phyloP scores from a whole-genome alignment of 2,888 invertebrate species.

The Panopea generosa region DNA sequence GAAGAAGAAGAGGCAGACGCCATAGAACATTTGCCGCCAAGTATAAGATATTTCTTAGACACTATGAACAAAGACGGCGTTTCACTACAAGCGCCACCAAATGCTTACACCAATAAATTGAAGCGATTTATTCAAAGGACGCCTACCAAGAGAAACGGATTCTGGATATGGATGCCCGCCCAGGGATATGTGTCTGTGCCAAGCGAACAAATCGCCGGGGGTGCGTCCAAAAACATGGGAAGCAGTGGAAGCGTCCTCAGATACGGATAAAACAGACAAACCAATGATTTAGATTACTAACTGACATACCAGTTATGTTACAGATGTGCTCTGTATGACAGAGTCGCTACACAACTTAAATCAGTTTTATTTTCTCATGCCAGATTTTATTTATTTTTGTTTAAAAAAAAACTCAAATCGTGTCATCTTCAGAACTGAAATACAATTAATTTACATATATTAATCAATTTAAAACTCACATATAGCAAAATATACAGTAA shows the following conservation, averaged over 20 bases:
- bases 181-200: slow-evolving; percentile 82
- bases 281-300: too few species aligned
- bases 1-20: slow-evolving; percentile 47
- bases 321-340: too few species aligned
- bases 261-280: slow-evolving; percentile 78
- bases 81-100: slow-evolving; percentile 64
- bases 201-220: slow-evolving; percentile 65
- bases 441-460: too few species aligned
- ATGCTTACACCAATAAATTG: slow-evolving; percentile 62
- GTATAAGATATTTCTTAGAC: slow-evolving; percentile 53
- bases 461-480: too few species aligned
- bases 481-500: too few species aligned
- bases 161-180: slow-evolving; percentile 84
- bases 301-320: too few species aligned
- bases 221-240: slow-evolving; percentile 38
- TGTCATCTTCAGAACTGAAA: too few species aligned
- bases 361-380: too few species aligned
- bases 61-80: slow-evolving; percentile 61
- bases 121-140: slow-evolving; percentile 53
- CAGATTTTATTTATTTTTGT: too few species aligned
- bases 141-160: slow-evolving; percentile 68
- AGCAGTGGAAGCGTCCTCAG: slow-evolving; percentile 74
- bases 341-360: too few species aligned
- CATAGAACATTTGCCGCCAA: slow-evolving; percentile 41
- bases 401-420: too few species aligned